These are phyloP conservation scores for Notocelia uddmanniana DNA, from an alignment of 2,888 invertebrate genomes.

Conservation along the genomic window DNA sequence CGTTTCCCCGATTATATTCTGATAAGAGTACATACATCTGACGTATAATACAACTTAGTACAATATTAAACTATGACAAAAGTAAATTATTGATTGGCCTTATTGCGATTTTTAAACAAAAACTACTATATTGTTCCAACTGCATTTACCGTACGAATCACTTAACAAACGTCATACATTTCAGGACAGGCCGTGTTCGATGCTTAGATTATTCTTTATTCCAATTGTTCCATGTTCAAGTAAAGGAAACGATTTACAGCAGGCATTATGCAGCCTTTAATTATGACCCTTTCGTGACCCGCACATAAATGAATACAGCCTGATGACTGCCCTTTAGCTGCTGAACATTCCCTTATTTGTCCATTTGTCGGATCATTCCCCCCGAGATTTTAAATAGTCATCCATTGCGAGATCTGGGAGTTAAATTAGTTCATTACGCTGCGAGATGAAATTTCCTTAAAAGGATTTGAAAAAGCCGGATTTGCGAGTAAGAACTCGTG, in stretches of 20 bases:
- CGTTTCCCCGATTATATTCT: neutral
- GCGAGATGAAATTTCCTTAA: slow-evolving; percentile 53
- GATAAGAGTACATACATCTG: no score
- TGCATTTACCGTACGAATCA: no score
- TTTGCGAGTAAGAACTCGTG: slow-evolving; percentile 32
- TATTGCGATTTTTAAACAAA: no score
- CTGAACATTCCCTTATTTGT: slow-evolving; percentile 58
- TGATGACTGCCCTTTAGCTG: slow-evolving; percentile 51
- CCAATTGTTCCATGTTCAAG: no score
- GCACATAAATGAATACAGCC: slow-evolving; percentile 62
- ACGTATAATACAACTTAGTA: no score
- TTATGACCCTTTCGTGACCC: slow-evolving; percentile 47
- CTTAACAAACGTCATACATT: no score
- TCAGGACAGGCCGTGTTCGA: no score
- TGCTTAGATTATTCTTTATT: no score
- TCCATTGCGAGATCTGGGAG: slow-evolving; percentile 60
- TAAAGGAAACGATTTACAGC: slow-evolving; percentile 2
- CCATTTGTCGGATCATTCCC: slow-evolving; percentile 58
- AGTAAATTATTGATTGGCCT: no score
- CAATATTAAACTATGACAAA: no score
- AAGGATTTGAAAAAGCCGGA: slow-evolving; percentile 47
- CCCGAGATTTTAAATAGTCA: slow-evolving; percentile 61
- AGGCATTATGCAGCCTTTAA: slow-evolving; percentile 37
- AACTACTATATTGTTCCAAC: no score
- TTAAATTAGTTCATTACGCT: slow-evolving; percentile 66